These are phyloP conservation scores for Pseudorhiza aurosa DNA, from an alignment of 30 jellyfish, hydroid and myxozoan species.

Conservation along the genomic window DNA sequence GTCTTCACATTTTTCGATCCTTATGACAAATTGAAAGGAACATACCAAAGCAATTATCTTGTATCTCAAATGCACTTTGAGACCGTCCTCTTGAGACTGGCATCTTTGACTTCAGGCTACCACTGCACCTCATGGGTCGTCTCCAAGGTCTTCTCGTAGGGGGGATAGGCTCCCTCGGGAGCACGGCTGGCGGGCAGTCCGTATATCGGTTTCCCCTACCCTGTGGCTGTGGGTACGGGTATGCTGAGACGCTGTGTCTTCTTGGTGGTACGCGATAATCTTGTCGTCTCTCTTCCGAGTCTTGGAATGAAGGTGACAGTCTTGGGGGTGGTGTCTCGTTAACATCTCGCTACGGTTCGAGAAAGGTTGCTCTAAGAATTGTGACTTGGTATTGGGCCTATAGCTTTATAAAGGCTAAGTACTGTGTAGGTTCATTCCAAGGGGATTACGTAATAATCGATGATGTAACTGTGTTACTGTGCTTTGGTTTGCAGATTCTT, in stretches of 20 bases:
- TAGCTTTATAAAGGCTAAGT: no score
- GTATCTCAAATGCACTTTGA: neutral
- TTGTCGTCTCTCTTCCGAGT: slow-evolving; percentile 35
- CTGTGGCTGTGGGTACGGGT: slow-evolving; percentile 3
- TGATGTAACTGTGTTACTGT: no score
- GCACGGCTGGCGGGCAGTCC: slow-evolving; percentile 16
- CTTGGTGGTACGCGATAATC: neutral
- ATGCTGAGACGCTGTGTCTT: slow-evolving; percentile 16
- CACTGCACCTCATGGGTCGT: neutral
- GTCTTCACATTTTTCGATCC: no score
- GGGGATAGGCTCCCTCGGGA: slow-evolving; percentile 54
- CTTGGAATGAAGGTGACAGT: slow-evolving; percentile 56
- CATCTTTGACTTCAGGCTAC: neutral
- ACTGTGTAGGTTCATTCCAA: no score
- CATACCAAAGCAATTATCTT: neutral
- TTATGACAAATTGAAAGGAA: no score
- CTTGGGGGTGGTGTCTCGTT: slow-evolving; percentile 53
- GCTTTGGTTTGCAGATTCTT: no score
- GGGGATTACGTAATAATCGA: no score
- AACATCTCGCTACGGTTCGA: slow-evolving; percentile 28
- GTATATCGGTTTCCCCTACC: neutral
- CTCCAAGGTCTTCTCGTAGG: slow-evolving; percentile 20
- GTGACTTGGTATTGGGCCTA: no score
- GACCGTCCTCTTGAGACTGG: neutral
- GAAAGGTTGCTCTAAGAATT: no score